Evolutionary conservation across 1,140 invertebrate species (phyloP).

Genomic region (Orchestia grillus): DNA sequence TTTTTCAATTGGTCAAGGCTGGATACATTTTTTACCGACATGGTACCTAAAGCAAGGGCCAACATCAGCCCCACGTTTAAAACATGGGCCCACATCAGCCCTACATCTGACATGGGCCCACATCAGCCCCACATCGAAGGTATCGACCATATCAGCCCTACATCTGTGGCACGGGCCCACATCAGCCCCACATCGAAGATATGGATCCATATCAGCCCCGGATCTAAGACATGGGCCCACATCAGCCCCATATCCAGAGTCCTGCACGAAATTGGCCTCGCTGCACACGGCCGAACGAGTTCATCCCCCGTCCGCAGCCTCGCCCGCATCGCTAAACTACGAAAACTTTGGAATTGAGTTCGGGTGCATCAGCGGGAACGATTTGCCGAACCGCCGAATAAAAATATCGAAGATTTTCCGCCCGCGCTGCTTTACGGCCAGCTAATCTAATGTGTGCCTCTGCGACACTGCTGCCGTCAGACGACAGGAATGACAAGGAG

Average conservation of each 20-base stretch:
- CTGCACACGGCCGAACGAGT: no score
- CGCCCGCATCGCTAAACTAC: neutral
- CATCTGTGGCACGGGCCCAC: neutral
- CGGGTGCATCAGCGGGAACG: neutral
- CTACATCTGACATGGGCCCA: neutral
- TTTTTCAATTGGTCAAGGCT: no score
- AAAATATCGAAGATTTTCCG: neutral
- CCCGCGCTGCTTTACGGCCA: neutral
- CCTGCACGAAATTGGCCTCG: neutral
- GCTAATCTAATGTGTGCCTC: neutral
- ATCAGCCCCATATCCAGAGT: neutral
- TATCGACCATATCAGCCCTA: neutral
- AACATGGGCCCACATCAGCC: no score
- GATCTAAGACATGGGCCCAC: neutral
- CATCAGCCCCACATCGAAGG: neutral
- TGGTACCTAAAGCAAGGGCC: no score
- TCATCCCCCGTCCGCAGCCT: neutral
- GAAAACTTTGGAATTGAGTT: conserved; percentile 7
- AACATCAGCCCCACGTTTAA: neutral
- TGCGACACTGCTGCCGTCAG: no score
- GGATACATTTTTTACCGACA: no score
- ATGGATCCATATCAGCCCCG: no score
- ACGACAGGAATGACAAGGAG: neutral
- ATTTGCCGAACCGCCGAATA: neutral
- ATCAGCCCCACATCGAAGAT: neutral